phyloP scores from a whole-genome alignment of 2,888 invertebrate species.

The Lycocerus yunnanus region DNA sequence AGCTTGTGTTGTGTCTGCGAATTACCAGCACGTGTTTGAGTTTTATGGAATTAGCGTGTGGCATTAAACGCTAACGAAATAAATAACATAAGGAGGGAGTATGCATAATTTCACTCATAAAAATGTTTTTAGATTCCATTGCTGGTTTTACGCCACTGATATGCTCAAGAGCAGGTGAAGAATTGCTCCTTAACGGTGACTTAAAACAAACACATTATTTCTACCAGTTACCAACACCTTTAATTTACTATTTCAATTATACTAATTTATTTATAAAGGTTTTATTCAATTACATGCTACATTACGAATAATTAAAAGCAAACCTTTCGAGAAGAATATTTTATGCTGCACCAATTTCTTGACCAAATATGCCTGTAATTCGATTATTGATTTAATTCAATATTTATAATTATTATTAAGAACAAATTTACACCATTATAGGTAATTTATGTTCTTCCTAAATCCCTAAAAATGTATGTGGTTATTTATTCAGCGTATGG shows the following conservation, averaged over 20 bases:
- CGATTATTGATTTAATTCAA: neutral
- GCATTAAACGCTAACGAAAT: constrained; percentile 37
- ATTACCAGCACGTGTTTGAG: constrained; percentile 36
- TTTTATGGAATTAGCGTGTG: constrained; percentile 39
- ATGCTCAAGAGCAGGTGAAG: constrained; percentile 41
- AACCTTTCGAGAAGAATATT: neutral
- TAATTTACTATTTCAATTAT: neutral
- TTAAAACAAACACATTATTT: constrained; percentile 16
- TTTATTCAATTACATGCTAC: neutral
- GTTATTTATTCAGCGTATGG: too few relatives aligned
- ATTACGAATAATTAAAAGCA: neutral
- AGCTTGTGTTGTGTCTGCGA: constrained; percentile 39
- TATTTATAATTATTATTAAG: too few relatives aligned
- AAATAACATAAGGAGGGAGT: constrained; percentile 26
- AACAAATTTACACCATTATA: too few relatives aligned
- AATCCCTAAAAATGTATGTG: too few relatives aligned
- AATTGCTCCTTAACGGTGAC: constrained; percentile 22
- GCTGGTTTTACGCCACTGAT: constrained; percentile 39
- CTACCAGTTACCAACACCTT: neutral
- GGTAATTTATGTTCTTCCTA: too few relatives aligned
- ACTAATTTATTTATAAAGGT: neutral
- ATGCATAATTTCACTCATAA: constrained; percentile 35
- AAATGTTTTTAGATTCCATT: constrained; percentile 32
- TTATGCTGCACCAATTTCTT: neutral
- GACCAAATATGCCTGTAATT: neutral